phyloP scores from a whole-genome alignment of 1,140 invertebrate genomes.

The Aphaenogaster rudis region DNA sequence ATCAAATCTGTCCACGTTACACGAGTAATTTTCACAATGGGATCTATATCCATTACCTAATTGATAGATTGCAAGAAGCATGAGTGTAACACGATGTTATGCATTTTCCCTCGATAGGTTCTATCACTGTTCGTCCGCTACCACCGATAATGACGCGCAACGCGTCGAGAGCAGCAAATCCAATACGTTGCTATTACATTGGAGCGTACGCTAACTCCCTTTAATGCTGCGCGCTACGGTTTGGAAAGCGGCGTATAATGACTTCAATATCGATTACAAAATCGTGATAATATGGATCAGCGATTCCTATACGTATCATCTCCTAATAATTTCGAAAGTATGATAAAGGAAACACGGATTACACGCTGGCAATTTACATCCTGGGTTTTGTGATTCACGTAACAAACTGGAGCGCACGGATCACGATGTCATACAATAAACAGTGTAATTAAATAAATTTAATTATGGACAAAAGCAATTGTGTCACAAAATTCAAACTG shows the following conservation, averaged over 20 bases:
- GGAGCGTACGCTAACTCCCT: slow-evolving; percentile 40
- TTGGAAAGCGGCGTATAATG: slow-evolving; percentile 45
- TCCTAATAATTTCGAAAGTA: background rate
- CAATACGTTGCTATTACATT: slow-evolving; percentile 48
- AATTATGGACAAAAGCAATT: background rate
- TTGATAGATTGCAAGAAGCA: slow-evolving; percentile 71
- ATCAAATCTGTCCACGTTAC: slow-evolving; percentile 37
- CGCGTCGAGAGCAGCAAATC: slow-evolving; percentile 38
- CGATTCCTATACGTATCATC: background rate
- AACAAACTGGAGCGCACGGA: background rate
- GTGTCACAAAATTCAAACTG: background rate
- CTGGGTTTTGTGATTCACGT: background rate
- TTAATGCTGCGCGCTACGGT: slow-evolving; percentile 44
- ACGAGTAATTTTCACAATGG: slow-evolving; percentile 60
- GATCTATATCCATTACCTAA: slow-evolving; percentile 54
- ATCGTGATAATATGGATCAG: slow-evolving; percentile 11
- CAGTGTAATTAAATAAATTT: background rate
- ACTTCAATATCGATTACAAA: slow-evolving; percentile 43
- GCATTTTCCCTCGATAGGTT: slow-evolving; percentile 54
- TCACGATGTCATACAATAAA: background rate
- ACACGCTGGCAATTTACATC: background rate
- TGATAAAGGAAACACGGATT: slow-evolving; percentile 12
- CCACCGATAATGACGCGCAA: slow-evolving; percentile 40
- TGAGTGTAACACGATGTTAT: slow-evolving; percentile 49
- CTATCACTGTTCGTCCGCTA: slow-evolving; percentile 19